Evolutionary conservation across 2,113 vertebrate species (phyloP).

Genomic region (Eublepharis macularius): DNA sequence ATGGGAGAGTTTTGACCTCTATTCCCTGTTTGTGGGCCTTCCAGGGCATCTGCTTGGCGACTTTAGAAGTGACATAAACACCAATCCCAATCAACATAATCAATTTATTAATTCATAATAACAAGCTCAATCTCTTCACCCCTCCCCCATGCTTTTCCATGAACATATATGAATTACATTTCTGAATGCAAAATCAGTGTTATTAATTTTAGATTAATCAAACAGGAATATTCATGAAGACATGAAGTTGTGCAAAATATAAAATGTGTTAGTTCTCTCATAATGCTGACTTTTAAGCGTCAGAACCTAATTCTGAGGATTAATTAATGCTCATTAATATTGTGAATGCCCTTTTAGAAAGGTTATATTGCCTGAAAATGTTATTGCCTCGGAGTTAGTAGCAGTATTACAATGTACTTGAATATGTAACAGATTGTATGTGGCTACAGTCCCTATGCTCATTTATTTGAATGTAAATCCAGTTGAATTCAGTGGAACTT

Average conservation of each 20-base stretch:
- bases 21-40: too few relatives aligned
- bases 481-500: neutral
- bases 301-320: neutral
- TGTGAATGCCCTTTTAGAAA: neutral
- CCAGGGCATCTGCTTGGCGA: too few relatives aligned
- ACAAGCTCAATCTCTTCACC: neutral
- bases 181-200: neutral
- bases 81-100: neutral
- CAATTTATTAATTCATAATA: neutral
- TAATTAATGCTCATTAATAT: slow-evolving; percentile 8
- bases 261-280: neutral
- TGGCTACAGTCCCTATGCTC: too few relatives aligned
- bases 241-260: neutral
- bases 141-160: neutral
- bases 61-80: neutral
- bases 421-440: neutral
- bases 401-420: neutral
- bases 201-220: neutral
- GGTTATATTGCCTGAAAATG: neutral
- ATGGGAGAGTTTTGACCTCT: too few relatives aligned
- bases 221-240: neutral
- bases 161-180: neutral
- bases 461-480: neutral
- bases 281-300: neutral
- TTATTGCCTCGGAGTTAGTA: neutral